Evolutionary conservation across 2,888 invertebrate species (phyloP).

Genomic region (Noctua janthina): DNA sequence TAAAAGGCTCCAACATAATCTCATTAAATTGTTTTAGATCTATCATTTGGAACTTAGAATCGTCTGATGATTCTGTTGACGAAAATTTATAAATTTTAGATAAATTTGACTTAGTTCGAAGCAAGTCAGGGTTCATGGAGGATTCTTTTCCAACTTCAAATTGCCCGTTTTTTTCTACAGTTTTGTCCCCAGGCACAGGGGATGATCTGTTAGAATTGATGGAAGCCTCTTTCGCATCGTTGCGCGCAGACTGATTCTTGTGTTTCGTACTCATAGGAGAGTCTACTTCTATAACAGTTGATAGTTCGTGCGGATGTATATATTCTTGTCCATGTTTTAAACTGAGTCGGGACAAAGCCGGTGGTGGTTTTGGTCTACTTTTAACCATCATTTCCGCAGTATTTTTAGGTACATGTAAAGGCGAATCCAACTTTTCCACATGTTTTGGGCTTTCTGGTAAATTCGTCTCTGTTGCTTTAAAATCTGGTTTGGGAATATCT

Average conservation of each 20-base stretch:
- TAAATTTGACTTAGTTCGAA: conserved; percentile 70
- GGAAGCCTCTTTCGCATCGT: conserved; percentile 69
- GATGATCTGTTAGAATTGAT: conserved; percentile 63
- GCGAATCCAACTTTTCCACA: conserved; percentile 54
- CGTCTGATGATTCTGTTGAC: conserved; percentile 75
- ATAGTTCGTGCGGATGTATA: conserved; percentile 91
- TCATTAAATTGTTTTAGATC: conserved; percentile 87
- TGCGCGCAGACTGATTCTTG: conserved; percentile 77
- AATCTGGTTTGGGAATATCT: conserved; percentile 81
- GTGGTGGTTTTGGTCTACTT: conserved; percentile 81
- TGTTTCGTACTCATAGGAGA: conserved; percentile 91
- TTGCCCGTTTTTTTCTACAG: conserved; percentile 46
- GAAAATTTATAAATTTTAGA: conserved; percentile 63
- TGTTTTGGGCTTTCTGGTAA: conserved; percentile 30
- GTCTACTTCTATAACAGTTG: conserved; percentile 93
- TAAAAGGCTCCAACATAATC: conserved; percentile 87
- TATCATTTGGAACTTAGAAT: conserved; percentile 85
- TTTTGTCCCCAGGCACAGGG: conserved; percentile 55
- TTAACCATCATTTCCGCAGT: conserved; percentile 66
- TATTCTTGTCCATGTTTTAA: conserved; percentile 80
- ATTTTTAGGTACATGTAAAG: conserved; percentile 54
- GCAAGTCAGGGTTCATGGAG: conserved; percentile 73
- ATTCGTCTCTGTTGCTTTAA: conserved; percentile 61
- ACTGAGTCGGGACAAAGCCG: conserved; percentile 83
- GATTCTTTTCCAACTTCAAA: conserved; percentile 41